These are phyloP conservation scores for Colinus virginianus DNA, from an alignment of 2,113 vertebrate species.

Conservation along the genomic window DNA sequence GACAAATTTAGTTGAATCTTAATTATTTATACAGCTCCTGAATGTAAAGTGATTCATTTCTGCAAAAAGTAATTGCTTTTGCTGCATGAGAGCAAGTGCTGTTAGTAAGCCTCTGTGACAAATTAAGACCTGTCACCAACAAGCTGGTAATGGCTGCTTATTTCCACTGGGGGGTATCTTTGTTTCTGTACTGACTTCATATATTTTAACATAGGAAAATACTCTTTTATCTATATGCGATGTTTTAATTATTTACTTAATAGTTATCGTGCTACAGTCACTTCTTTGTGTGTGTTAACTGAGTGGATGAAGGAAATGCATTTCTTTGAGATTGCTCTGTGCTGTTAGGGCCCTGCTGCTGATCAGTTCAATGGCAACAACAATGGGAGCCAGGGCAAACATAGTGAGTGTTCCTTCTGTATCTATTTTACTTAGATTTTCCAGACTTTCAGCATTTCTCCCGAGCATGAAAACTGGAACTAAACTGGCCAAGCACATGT, in stretches of 20 bases:
- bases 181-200: background rate
- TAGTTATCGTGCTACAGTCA: accelerated
- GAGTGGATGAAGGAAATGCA: background rate
- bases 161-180: conserved; percentile 32
- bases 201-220: background rate
- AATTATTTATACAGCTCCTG: conserved; percentile 12
- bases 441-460: background rate
- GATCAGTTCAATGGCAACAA: background rate
- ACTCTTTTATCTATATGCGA: accelerated
- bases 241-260: background rate
- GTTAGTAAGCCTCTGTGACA: background rate
- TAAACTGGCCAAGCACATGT: background rate
- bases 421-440: background rate
- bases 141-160: conserved; percentile 16
- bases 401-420: background rate
- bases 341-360: background rate
- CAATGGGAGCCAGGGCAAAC: background rate
- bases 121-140: background rate
- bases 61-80: conserved; percentile 27
- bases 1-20: background rate
- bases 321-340: background rate
- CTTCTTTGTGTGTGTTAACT: background rate
- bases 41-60: background rate
- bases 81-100: accelerated
- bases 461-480: background rate